A percentile compares a stretch with the other conserved stretches of the same genome.
Evolutionary conservation across 2,888 invertebrate genomes (phyloP).

Genomic region (Gastrophysa polygoni): DNA sequence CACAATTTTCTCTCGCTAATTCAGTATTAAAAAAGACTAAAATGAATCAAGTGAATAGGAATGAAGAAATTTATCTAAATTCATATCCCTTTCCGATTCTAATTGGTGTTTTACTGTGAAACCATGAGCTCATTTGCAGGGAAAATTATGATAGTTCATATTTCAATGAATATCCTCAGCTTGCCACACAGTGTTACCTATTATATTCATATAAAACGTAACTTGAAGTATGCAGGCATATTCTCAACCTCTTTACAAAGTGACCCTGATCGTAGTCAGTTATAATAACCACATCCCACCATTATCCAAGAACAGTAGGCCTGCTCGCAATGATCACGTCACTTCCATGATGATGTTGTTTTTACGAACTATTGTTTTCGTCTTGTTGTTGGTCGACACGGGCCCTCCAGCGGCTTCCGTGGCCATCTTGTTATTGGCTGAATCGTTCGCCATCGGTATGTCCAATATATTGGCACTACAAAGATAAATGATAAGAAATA

Average conservation of each 20-base stretch:
- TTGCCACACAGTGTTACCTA: constrained; percentile 33
- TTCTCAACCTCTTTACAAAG: constrained; percentile 26
- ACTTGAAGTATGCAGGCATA: constrained; percentile 36
- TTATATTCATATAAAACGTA: constrained; percentile 32
- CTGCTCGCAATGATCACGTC: constrained; percentile 60
- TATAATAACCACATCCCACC: constrained; percentile 32
- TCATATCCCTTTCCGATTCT: too few relatives aligned
- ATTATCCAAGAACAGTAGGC: constrained; percentile 28
- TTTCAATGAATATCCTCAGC: constrained; percentile 27
- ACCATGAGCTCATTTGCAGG: constrained; percentile 13
- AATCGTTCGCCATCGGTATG: constrained; percentile 54
- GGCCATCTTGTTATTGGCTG: constrained; percentile 49
- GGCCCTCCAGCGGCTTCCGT: constrained; percentile 43
- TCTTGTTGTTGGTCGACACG: constrained; percentile 45
- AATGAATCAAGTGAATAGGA: too few relatives aligned
- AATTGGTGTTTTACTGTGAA: too few relatives aligned
- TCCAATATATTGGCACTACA: constrained; percentile 59
- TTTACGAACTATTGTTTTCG: constrained; percentile 60
- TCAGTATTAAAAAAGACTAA: background rate
- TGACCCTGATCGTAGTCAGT: constrained; percentile 31
- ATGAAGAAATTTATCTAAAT: too few relatives aligned
- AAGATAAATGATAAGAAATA: constrained; percentile 18
- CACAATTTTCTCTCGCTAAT: constrained; percentile 8
- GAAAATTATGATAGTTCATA: constrained; percentile 30
- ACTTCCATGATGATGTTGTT: constrained; percentile 67